Conservation (phyloP, 2,113 vertebrate genomes). For the Saccopteryx leptura region DNA sequence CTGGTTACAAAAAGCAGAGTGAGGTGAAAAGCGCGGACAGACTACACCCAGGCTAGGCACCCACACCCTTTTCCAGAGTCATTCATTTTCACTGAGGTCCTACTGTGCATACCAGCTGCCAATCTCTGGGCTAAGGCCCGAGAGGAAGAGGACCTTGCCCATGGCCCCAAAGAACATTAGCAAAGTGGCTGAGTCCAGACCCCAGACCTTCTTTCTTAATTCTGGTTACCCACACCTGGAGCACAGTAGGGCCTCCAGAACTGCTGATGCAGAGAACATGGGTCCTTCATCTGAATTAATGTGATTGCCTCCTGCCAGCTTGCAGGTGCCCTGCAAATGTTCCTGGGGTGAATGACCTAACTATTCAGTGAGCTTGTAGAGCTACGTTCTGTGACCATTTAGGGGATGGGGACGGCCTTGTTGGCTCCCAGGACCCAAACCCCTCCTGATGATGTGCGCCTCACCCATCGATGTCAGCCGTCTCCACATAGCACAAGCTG, state of each 20-base stretch:
- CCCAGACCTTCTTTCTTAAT: not conserved
- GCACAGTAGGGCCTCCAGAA: not conserved
- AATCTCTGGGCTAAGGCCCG: not conserved
- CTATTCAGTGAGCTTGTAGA: fast-evolving
- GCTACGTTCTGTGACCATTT: fast-evolving
- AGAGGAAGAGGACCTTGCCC: not conserved
- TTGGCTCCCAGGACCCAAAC: fast-evolving
- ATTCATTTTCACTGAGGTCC: not conserved
- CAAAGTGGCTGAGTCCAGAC: not conserved
- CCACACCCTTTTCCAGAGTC: not conserved
- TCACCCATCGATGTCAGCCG: constrained; percentile 96
- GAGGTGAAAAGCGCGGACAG: not conserved
- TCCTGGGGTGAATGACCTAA: fast-evolving
- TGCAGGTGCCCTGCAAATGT: fast-evolving
- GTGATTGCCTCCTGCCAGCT: not conserved
- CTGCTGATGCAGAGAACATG: not conserved
- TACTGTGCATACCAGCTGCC: not conserved
- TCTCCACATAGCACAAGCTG: constrained; percentile 97
- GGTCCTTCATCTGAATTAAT: too few species aligned
- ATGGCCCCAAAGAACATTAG: not conserved
- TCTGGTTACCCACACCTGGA: not conserved
- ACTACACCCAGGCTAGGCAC: too few species aligned
- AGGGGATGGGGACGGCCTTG: not conserved
- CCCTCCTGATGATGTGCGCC: fast-evolving
- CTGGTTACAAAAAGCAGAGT: constrained; percentile 82